phyloP scores from a whole-genome alignment of 2,888 invertebrate genomes.

The Geotrupes spiniger region DNA sequence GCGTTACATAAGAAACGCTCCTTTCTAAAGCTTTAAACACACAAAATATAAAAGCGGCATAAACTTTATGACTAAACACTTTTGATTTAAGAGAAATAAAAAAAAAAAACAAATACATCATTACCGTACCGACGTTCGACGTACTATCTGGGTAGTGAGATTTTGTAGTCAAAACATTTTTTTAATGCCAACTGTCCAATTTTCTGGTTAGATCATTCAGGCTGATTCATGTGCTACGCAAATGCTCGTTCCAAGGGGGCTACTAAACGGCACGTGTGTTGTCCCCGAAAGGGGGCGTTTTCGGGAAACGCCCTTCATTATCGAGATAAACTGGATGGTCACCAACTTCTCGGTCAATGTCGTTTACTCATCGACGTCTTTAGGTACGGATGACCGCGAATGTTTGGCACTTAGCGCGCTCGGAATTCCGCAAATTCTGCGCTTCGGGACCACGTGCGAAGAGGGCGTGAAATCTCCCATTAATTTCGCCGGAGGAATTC shows the following conservation, averaged over 20 bases:
- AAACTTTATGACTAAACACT: no score
- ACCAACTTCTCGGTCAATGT: slow-evolving; percentile 19
- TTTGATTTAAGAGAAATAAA: not conserved
- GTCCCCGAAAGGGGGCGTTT: slow-evolving; percentile 4
- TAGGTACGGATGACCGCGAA: slow-evolving; percentile 22
- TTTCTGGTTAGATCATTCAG: no score
- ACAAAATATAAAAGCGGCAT: no score
- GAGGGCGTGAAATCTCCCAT: no score
- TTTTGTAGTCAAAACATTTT: no score
- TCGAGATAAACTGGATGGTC: slow-evolving; percentile 20
- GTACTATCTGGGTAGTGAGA: not conserved
- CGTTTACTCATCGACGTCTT: slow-evolving; percentile 18
- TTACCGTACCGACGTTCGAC: not conserved
- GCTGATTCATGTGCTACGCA: not conserved
- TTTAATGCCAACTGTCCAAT: no score
- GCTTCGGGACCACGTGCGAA: not conserved
- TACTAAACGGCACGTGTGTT: slow-evolving; percentile 12
- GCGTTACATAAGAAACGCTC: not conserved
- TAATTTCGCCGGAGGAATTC: no score
- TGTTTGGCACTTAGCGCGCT: slow-evolving; percentile 12
- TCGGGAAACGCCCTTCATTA: slow-evolving; percentile 19
- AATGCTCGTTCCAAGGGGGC: not conserved
- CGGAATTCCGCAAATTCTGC: not conserved
- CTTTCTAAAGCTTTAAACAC: no score
- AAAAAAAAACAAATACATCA: not conserved